phyloP scores from a whole-genome alignment of 2,888 invertebrate species.

The Aradus depressus region DNA sequence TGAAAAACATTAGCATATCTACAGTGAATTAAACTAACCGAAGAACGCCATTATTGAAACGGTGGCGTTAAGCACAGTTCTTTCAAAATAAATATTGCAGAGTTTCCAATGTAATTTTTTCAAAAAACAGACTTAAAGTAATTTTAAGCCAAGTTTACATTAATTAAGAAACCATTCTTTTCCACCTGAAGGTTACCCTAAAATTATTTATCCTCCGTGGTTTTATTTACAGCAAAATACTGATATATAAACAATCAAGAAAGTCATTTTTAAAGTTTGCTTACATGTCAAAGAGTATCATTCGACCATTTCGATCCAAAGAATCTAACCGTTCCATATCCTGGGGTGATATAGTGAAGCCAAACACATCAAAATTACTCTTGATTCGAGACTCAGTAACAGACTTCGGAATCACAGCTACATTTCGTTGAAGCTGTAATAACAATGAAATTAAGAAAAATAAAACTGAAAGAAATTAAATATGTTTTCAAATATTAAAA shows the following conservation, averaged over 20 bases:
- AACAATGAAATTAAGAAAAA: not conserved
- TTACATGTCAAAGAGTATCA: constrained; percentile 23
- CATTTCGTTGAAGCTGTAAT: constrained; percentile 28
- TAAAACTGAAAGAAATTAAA: not conserved
- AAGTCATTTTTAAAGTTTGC: constrained; percentile 4
- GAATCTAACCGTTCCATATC: constrained; percentile 27
- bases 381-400: constrained; percentile 28
- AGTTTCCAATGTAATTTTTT: too few relatives aligned
- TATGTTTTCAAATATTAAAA: not conserved
- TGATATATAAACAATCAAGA: not conserved
- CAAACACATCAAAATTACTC: constrained; percentile 30
- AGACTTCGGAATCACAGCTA: constrained; percentile 31
- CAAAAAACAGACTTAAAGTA: too few relatives aligned
- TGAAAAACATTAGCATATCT: too few relatives aligned
- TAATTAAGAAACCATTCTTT: too few relatives aligned
- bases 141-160: too few relatives aligned
- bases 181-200: not conserved
- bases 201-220: not conserved
- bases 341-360: constrained; percentile 26
- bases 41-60: too few relatives aligned
- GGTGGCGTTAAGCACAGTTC: too few relatives aligned
- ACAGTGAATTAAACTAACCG: too few relatives aligned
- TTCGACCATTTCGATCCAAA: constrained; percentile 22
- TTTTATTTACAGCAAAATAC: not conserved
- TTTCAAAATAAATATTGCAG: too few relatives aligned